Evolutionary conservation across 2,888 invertebrate species (phyloP).

Genomic region (Trypoxylon attenuatum): DNA sequence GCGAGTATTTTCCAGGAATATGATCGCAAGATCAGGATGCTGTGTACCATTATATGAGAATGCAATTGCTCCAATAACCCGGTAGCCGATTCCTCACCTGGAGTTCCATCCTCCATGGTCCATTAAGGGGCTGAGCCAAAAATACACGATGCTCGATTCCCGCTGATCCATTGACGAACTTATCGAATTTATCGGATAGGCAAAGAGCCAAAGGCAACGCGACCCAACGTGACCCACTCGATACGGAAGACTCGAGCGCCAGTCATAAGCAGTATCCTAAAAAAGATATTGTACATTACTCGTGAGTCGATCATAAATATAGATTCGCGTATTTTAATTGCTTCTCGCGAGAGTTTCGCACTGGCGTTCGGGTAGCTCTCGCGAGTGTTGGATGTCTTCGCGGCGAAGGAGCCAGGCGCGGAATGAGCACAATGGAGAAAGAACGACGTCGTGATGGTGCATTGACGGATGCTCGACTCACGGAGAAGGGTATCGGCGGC

Average conservation of each 20-base stretch:
- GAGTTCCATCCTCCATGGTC: too few relatives aligned
- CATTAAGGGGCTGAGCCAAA: too few relatives aligned
- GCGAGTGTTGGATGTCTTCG: background rate
- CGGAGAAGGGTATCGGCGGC: background rate
- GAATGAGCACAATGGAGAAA: too few relatives aligned
- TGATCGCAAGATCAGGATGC: constrained; percentile 2
- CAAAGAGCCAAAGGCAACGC: background rate
- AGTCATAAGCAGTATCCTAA: background rate
- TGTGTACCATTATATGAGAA: background rate
- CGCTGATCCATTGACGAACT: too few relatives aligned
- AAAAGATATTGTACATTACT: background rate
- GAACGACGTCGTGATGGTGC: too few relatives aligned
- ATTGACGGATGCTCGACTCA: too few relatives aligned
- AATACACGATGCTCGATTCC: too few relatives aligned
- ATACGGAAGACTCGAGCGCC: background rate
- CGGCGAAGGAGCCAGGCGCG: too few relatives aligned
- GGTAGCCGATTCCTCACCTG: too few relatives aligned
- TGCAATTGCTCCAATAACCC: too few relatives aligned
- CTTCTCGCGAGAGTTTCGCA: background rate
- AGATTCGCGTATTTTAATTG: background rate
- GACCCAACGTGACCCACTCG: background rate
- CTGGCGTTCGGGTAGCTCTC: background rate
- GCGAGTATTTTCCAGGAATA: constrained; percentile 30
- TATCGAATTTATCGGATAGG: too few relatives aligned
- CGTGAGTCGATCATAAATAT: background rate